Percentiles rank a stretch among this genome's conserved stretches.
These are phyloP conservation scores for Microctonus brassicae DNA, from an alignment of 2,888 invertebrate genomes.

Conservation along the genomic window DNA sequence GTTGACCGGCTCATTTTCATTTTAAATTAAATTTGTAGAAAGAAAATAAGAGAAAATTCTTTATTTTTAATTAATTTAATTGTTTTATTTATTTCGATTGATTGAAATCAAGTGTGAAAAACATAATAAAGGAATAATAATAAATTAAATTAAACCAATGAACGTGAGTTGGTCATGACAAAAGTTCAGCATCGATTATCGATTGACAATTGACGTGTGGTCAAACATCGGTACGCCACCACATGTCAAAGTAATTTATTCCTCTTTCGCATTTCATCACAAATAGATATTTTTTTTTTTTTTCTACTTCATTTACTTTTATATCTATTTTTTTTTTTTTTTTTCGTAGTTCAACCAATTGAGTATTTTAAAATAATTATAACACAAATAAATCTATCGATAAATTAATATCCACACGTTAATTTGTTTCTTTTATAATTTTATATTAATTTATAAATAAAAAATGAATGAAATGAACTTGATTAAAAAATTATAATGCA, in stretches of 20 bases:
- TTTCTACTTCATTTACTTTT: not conserved
- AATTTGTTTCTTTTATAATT: no score
- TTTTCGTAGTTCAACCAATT: no score
- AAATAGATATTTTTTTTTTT: not conserved
- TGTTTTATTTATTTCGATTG: not conserved
- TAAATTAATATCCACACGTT: no score
- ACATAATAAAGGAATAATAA: not conserved
- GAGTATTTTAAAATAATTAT: no score
- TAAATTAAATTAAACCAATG: not conserved
- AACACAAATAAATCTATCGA: no score
- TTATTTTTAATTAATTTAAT: not conserved
- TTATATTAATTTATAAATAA: no score
- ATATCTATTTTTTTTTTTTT: not conserved
- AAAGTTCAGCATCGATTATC: constrained; percentile 37
- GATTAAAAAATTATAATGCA: not conserved
- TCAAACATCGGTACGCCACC: constrained; percentile 25
- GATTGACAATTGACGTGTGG: constrained; percentile 41
- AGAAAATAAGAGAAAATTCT: no score
- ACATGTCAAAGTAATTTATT: constrained; percentile 32
- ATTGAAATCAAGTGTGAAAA: not conserved
- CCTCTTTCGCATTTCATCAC: constrained; percentile 18
- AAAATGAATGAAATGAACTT: not conserved
- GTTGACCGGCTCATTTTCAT: not conserved
- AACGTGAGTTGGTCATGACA: not conserved
- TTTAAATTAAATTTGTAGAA: not conserved